phyloP scores from a whole-genome alignment of 2,113 vertebrate species.

The Tyto alba region DNA sequence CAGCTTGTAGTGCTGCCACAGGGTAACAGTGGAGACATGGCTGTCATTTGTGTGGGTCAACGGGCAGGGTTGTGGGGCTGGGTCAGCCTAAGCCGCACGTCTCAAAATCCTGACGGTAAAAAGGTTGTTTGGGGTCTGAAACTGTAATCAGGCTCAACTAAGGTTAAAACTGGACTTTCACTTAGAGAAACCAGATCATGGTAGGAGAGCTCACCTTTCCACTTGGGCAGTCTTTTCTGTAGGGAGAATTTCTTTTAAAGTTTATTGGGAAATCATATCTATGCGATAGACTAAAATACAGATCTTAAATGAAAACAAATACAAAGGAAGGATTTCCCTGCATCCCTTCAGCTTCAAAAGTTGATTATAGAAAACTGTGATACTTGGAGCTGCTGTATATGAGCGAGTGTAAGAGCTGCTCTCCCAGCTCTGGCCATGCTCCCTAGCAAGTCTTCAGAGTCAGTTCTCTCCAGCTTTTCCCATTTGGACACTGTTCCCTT shows the following conservation, averaged over 20 bases:
- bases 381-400: not conserved
- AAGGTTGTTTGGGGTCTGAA: not conserved
- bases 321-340: not conserved
- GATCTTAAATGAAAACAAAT: not conserved
- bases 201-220: not conserved
- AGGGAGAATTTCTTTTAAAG: not conserved
- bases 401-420: not conserved
- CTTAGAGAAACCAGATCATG: rapidly evolving
- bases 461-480: not conserved
- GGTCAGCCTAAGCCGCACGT: rapidly evolving
- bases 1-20: too few species aligned
- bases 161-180: not conserved
- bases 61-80: not conserved
- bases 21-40: not conserved
- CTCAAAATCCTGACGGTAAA: not conserved
- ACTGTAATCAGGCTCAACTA: not conserved
- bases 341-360: not conserved
- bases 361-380: not conserved
- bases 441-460: not conserved
- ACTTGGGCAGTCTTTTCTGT: not conserved
- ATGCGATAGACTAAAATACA: not conserved
- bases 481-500: not conserved
- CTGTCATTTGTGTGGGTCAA: not conserved
- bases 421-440: not conserved
- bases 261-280: not conserved